Evolutionary conservation across 2,888 invertebrate genomes (phyloP), one percentile per base, ranked within the genome.

Genomic region (Folsomia manolachei): DNA sequence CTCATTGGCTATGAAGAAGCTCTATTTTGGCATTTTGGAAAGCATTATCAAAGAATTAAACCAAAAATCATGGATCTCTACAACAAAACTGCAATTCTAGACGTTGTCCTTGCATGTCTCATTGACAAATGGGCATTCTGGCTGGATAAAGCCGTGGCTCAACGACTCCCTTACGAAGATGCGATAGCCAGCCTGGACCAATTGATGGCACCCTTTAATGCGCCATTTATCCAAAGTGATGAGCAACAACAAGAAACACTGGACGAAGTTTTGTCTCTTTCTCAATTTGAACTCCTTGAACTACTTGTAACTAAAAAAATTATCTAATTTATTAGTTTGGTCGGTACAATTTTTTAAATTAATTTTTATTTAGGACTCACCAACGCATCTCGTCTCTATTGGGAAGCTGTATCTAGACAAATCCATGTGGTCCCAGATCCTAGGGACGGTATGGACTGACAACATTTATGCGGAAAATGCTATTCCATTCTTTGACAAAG

Each of bases 81-180:
- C 64, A 63, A 63, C 51, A 21, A 67, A n/a, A 52, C 63, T 4
- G 71, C 72, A 68, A 56, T 80, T 27, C 71, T 76, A 64, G 75
- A 79, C 69, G 72, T 81, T 24, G 68, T 81, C 18, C 72, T 75
- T 52, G 70, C 76, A 70, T 70, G 76, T 51, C 71, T 75, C 69
- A 74, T 81, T 53, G 78, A 81, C 60, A 74, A 76, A 56, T 82
- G 81, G 80, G 81, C 81, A 7, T 81, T 81, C 71, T 82, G 82
- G 82, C 64, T 82, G 56, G 81, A 81, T 62, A 21, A 24, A 62
- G n/a, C 9, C 7, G 62, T 56, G 4, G 7, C 56, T 4, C 18
- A 14, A 21, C 18, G 21, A 18, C 4, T 56, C 7, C 56, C 56
- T 14, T 21, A 19, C 18, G 56, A 7, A 4, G 21, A 56, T 14